Evolutionary conservation across 2,888 invertebrate species (phyloP).

Genomic region (Acronicta leporina): DNA sequence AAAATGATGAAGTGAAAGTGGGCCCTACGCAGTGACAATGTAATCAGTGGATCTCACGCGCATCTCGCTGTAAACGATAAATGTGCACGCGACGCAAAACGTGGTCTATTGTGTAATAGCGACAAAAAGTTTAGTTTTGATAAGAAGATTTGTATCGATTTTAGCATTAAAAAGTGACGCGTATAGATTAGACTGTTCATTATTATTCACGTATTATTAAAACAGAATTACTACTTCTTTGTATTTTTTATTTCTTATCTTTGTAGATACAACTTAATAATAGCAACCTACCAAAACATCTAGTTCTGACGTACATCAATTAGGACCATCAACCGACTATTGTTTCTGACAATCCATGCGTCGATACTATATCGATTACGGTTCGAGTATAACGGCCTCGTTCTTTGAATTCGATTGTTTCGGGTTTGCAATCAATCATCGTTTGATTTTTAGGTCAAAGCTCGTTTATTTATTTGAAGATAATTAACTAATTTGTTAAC

Average conservation of each 20-base stretch:
- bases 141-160: constrained; percentile 23
- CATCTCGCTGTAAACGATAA: constrained; percentile 53
- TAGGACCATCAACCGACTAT: constrained; percentile 66
- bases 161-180: too few species aligned
- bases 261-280: neutral
- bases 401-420: constrained; percentile 68
- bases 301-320: constrained; percentile 69
- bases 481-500: constrained; percentile 17
- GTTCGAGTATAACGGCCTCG: constrained; percentile 68
- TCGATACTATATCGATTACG: constrained; percentile 59
- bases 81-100: constrained; percentile 56
- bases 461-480: constrained; percentile 10
- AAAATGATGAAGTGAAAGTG: constrained; percentile 68
- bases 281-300: constrained; percentile 22
- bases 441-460: constrained; percentile 34
- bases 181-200: too few species aligned
- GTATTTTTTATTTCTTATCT: too few species aligned
- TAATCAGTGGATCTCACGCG: constrained; percentile 67
- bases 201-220: too few species aligned
- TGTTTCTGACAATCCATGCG: constrained; percentile 57
- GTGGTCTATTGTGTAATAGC: constrained; percentile 60
- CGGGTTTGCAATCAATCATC: constrained; percentile 65
- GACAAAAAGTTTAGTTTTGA: constrained; percentile 44
- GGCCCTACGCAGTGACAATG: constrained; percentile 69
- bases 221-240: too few species aligned